Percentiles rank a stretch among this genome's conserved stretches.
Evolutionary conservation across 2,888 invertebrate genomes (phyloP).

Genomic region (Venustoraphidia nigricollis): DNA sequence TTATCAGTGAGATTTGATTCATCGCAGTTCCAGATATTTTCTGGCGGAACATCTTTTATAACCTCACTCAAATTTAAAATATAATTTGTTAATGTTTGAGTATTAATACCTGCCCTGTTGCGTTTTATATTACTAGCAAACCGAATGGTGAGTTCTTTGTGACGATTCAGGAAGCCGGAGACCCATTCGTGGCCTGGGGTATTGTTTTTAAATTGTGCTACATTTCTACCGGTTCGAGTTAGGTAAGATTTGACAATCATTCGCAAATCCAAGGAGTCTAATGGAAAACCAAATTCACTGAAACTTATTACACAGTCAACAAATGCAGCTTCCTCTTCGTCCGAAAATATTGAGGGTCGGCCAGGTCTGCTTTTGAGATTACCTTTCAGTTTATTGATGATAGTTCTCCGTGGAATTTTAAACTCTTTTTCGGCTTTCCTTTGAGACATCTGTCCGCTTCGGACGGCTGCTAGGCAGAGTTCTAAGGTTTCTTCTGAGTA

Average conservation of each 20-base stretch:
- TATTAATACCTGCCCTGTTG: slow-evolving; percentile 2
- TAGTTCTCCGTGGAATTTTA: slow-evolving; percentile 5
- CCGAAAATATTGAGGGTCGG: background rate
- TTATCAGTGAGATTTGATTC: slow-evolving; percentile 18
- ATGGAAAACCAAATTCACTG: too few species aligned
- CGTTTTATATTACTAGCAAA: slow-evolving; percentile 6
- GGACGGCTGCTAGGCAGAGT: slow-evolving; percentile 3
- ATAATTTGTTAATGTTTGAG: slow-evolving; percentile 3
- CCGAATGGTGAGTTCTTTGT: slow-evolving; percentile 2
- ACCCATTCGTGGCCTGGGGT: slow-evolving; percentile 6
- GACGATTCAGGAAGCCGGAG: slow-evolving; percentile 3
- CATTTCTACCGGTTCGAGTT: too few species aligned
- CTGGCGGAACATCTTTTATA: slow-evolving; percentile 2
- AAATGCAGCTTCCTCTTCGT: too few species aligned
- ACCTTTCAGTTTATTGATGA: slow-evolving; percentile 5
- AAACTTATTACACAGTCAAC: too few species aligned
- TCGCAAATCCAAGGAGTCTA: too few species aligned
- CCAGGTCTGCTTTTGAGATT: slow-evolving; percentile 1
- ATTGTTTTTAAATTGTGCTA: slow-evolving; percentile 1
- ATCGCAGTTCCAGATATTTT: background rate
- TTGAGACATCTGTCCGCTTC: slow-evolving; percentile 5
- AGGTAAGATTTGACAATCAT: too few species aligned
- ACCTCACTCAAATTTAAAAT: slow-evolving; percentile 3
- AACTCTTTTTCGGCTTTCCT: slow-evolving; percentile 3
- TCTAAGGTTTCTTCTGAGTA: slow-evolving; percentile 4